phyloP scores from a whole-genome alignment of 2,797 vertebrate genomes.

The Peromyscus melanophrys region DNA sequence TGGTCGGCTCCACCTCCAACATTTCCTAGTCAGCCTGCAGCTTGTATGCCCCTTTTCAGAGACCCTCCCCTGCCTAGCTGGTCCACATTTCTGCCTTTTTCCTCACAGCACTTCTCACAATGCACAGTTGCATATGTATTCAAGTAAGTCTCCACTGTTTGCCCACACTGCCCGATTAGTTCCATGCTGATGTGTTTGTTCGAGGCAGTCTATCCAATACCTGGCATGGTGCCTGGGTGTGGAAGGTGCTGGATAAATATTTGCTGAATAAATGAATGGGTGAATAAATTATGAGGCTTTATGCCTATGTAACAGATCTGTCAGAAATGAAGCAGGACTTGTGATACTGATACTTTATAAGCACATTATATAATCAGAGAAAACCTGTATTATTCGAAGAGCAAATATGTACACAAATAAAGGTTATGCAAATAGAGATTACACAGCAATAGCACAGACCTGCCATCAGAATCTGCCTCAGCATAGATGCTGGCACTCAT shows the following conservation, averaged over 20 bases:
- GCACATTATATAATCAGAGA: conserved; percentile 27
- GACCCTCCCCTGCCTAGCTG: too few species aligned
- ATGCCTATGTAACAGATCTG: conserved; percentile 25
- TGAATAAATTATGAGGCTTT: conserved; percentile 60
- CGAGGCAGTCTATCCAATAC: neutral
- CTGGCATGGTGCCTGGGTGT: neutral
- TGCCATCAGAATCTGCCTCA: neutral
- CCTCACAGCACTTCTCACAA: neutral
- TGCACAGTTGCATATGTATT: neutral
- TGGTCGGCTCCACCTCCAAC: neutral
- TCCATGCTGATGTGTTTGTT: neutral
- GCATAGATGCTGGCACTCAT: fast-evolving
- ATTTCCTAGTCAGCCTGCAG: neutral
- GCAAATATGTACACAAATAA: conserved; percentile 41
- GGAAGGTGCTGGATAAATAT: conserved; percentile 68
- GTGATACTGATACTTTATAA: neutral
- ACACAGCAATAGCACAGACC: neutral
- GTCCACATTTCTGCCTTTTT: too few species aligned
- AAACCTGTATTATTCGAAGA: conserved; percentile 61
- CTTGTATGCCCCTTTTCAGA: neutral
- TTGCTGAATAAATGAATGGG: conserved; percentile 53
- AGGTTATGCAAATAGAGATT: neutral
- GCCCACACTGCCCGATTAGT: neutral
- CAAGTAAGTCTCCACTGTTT: neutral
- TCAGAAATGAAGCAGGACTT: conserved; percentile 36